Evolutionary conservation across 2,797 vertebrate genomes (phyloP).

Genomic region (Adrianichthys oophorus): DNA sequence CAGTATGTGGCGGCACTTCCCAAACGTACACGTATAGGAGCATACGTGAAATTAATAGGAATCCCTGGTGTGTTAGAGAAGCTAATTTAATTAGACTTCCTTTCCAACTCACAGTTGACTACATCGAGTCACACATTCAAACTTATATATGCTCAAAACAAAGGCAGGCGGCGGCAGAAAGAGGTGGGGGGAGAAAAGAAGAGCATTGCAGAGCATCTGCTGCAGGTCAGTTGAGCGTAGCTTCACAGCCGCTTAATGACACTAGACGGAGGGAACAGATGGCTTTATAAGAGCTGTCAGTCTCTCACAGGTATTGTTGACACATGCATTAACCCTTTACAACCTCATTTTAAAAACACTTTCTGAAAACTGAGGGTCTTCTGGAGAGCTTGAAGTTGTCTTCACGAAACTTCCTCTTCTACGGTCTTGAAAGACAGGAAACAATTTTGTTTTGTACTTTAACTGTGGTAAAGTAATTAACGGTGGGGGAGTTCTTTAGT

Average conservation of each 20-base stretch:
- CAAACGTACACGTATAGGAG: conserved; percentile 21
- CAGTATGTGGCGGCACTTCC: conserved; percentile 11
- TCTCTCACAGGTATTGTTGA: conserved; percentile 28
- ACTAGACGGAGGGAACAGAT: conserved; percentile 32
- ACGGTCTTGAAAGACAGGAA: too few species aligned
- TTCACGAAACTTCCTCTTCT: too few species aligned
- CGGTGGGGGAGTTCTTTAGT: too few species aligned
- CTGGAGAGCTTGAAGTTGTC: too few species aligned
- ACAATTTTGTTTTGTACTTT: too few species aligned
- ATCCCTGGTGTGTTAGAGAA: conserved; percentile 30
- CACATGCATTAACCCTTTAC: conserved; percentile 22
- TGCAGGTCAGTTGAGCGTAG: conserved; percentile 33
- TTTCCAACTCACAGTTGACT: conserved; percentile 5
- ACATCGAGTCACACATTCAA: neutral
- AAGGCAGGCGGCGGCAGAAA: conserved; percentile 19
- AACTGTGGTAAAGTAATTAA: too few species aligned
- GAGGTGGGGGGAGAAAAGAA: conserved; percentile 31
- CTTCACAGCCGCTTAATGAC: conserved; percentile 24
- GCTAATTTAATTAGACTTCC: conserved; percentile 33
- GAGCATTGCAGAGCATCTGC: conserved; percentile 33
- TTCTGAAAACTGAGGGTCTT: too few species aligned
- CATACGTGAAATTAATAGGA: conserved; percentile 9
- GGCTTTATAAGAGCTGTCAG: conserved; percentile 28
- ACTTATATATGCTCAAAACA: conserved; percentile 6
- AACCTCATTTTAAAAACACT: conserved; percentile 7